Base-by-base conservation (phyloP, 2,888 invertebrate genomes). In the Chrysolina americana region DNA sequence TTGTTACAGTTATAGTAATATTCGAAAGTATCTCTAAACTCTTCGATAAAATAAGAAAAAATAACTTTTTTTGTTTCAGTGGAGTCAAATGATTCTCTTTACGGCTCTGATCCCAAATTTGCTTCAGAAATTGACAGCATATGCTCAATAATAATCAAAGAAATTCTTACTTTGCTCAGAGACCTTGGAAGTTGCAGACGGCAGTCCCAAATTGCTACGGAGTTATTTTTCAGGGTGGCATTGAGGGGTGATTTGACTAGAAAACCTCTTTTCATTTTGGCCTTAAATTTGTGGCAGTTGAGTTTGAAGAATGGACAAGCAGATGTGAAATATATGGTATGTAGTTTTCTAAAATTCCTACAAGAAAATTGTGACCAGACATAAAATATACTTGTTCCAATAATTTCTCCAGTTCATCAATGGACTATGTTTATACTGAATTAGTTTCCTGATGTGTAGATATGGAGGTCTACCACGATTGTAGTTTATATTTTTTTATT, bases 81-180 rank as follows among this genome's bases (percentile, higher is more conserved):
- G 76, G 94, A 98, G 84, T 97, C 98, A 3, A 98, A 98, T 86
- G 98, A 98, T 87, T 91, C 94, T 73, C 89, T 98, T 53, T 98
- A 98, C 86, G 98, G 98, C 9, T 93, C 94, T 13, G 97, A 98
- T 88, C 91, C 93, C 15, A 96, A 96, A 87, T 98, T 96, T 86
- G 89, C 97, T 66, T 89, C 89, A 2, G 95, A 96, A 87, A 90
- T 98, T 1, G 93, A 95, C 83, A 92, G 92, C 84, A 92, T 96
- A 85, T 93, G 94, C 77, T 91, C 92, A 0, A 92, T 94, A 78
- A 90, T 97, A 70, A 89, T 97, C 48, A 94, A 95, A 80, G 94
- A 96, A 87, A 89, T 97, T 75, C 87, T 96, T 6, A 88, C 89
- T 1, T 88, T 91, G 41, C 89, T 96, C 10, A 94, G 95, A 62